A percentile compares a stretch with the other conserved stretches of the same genome.
Evolutionary conservation across 2,797 vertebrate genomes (phyloP).

Genomic region (Enteromius thamalakanensis): DNA sequence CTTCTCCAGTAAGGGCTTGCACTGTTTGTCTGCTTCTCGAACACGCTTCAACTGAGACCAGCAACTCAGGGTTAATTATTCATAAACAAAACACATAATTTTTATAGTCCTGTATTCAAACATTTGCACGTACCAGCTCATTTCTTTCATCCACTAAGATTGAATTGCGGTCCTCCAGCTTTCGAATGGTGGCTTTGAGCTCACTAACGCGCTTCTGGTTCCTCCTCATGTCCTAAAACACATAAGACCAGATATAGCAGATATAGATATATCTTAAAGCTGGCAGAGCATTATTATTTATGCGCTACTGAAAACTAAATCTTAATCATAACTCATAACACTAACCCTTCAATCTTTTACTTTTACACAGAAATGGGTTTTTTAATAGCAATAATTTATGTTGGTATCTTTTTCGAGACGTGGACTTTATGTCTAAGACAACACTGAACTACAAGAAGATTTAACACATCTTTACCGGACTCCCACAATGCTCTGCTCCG

Average conservation of each 20-base stretch:
- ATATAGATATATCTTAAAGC: too few relatives aligned
- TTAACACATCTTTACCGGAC: constrained; percentile 81
- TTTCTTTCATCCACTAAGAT: constrained; percentile 94
- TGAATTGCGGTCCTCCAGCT: constrained; percentile 93
- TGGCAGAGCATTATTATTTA: not conserved
- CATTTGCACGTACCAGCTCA: constrained; percentile 84
- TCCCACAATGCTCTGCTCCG: constrained; percentile 94
- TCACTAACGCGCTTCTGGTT: constrained; percentile 94
- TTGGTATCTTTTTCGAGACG: not conserved
- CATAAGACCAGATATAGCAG: constrained; percentile 27
- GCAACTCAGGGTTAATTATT: not conserved
- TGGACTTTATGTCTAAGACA: not conserved
- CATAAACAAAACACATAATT: not conserved
- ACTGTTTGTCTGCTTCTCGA: constrained; percentile 95
- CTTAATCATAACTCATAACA: not conserved
- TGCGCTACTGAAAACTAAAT: not conserved
- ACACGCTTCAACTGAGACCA: constrained; percentile 88
- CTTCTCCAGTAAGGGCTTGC: constrained; percentile 95
- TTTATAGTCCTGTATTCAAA: not conserved
- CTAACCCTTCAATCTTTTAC: not conserved
- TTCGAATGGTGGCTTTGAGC: constrained; percentile 91
- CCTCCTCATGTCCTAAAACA: constrained; percentile 88
- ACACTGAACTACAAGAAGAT: not conserved
- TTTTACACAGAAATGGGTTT: not conserved
- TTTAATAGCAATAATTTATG: not conserved